phyloP scores from a whole-genome alignment of 1,140 invertebrate genomes.

The Drosophila carrolli region DNA sequence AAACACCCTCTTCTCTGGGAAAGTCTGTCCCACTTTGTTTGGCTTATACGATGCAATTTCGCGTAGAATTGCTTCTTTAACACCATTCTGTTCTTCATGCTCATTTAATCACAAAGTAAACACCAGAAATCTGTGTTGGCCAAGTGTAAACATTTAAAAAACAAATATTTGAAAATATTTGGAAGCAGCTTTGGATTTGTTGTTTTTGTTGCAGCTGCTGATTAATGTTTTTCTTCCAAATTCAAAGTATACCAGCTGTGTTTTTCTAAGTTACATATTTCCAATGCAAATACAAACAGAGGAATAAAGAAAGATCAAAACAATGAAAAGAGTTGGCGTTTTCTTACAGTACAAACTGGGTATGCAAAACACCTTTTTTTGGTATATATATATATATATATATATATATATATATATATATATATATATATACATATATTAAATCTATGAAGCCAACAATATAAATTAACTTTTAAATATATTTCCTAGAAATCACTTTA shows the following conservation, averaged over 20 bases:
- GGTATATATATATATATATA: no score
- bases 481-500: no score
- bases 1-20: constrained; percentile 3
- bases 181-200: constrained; percentile 28
- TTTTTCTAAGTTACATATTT: constrained; percentile 27
- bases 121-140: constrained; percentile 48
- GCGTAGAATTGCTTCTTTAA: constrained; percentile 34
- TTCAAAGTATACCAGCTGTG: constrained; percentile 36
- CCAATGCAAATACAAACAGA: constrained; percentile 25
- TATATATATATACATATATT: no score
- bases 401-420: no score
- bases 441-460: no score
- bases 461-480: no score
- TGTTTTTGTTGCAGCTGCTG: constrained; percentile 19
- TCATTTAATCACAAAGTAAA: constrained; percentile 61
- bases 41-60: constrained; percentile 44
- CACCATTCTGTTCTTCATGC: constrained; percentile 17
- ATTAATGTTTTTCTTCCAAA: constrained; percentile 48
- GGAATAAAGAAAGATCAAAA: constrained; percentile 1
- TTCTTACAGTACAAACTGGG: constrained; percentile 7
- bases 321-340: constrained; percentile 15
- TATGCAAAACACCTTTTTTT: background rate
- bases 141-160: constrained; percentile 63
- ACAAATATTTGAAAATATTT: constrained; percentile 68
- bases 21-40: constrained; percentile 40